These are phyloP conservation scores for Pristionchus maxplancki DNA, from an alignment of 2,888 invertebrate species.

Conservation along the genomic window DNA sequence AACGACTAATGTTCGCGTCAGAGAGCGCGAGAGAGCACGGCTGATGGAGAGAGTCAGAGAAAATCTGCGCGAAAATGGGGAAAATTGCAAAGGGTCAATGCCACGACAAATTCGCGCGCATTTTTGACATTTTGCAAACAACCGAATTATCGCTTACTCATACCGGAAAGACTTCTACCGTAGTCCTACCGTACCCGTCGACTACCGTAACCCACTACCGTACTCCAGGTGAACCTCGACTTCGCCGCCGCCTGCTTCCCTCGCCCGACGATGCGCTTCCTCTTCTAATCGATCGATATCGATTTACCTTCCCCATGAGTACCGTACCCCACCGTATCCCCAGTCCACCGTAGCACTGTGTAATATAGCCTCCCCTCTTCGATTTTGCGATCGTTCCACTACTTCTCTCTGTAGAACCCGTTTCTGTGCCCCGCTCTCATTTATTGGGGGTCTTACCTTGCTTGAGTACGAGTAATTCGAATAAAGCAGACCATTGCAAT, in stretches of 20 bases:
- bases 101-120: background rate
- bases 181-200: background rate
- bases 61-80: background rate
- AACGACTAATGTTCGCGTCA: background rate
- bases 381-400: background rate
- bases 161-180: background rate
- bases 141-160: constrained; percentile 1
- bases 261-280: constrained; percentile 41
- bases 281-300: constrained; percentile 35
- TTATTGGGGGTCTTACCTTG: constrained; percentile 22
- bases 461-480: background rate
- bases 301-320: background rate
- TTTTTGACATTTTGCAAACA: background rate
- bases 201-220: background rate
- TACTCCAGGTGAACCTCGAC: constrained; percentile 47
- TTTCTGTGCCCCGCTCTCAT: background rate
- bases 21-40: background rate
- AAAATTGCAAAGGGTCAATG: too few relatives aligned
- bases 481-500: constrained; percentile 12
- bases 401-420: background rate
- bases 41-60: background rate
- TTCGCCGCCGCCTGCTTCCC: constrained; percentile 39
- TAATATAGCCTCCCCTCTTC: background rate
- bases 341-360: background rate
- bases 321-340: background rate